Evolutionary conservation across 1,140 invertebrate genomes (phyloP), one percentile per base, ranked within the genome.

Genomic region (Trialeurodes vaporariorum): DNA sequence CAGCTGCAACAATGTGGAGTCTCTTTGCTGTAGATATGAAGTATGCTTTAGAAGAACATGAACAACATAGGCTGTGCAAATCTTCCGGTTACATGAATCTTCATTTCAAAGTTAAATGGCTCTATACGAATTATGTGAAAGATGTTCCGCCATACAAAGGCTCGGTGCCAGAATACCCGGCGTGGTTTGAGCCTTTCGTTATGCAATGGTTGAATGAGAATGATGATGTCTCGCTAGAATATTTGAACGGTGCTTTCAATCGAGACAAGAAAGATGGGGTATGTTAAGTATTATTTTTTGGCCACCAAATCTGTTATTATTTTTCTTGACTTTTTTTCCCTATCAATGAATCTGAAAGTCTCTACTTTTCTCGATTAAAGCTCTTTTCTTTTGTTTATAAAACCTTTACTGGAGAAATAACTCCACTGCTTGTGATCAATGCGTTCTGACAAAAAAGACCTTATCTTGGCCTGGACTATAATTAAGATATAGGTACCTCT

Each of bases 151-250:
- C 94, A 12, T 97, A 96, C 77, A 98, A 98, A 75, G 91, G 91
- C 65, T 86, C 74, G 2, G 72, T 75, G 17, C 88, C 88, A 69
- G 87, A 98, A 78, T 99, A 99, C 80, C 96, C 97, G 11, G 92
- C 94, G 73, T 99, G 96, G 96, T 99, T 99, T 79, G 96, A 99
- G 77, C 96, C 97, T 1, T 99, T 99, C 80, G 98, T 99, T 0
- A 98, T 99, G 96, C 96, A 99, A 79, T 99, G 98, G 98, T 83
- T 99, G 2, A 99, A 99, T 79, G 98, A 99, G 78, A 99, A 99
- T 75, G 98, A 99, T 78, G 97, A 98, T 74, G 96, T 98, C 2
- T 99, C 96, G 0, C 83, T 99, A 75, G 97, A 99, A 79, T 99
- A 98, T 81, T 86, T 99, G 67, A 92, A 98, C 76, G 95, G 96